These are phyloP conservation scores for Schizopygopsis malacanthus DNA, from an alignment of 2,797 vertebrate species.

Conservation along the genomic window DNA sequence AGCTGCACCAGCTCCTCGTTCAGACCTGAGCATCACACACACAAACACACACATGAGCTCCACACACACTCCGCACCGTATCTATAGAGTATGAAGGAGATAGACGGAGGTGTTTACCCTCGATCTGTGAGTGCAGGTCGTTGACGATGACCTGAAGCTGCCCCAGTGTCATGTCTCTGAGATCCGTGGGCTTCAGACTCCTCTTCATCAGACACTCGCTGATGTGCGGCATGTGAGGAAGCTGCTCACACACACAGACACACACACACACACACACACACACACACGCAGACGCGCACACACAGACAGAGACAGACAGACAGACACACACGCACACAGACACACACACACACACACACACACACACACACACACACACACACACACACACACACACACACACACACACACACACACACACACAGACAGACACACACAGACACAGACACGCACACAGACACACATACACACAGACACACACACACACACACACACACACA, in stretches of 20 bases:
- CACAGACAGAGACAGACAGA: constrained; percentile 18
- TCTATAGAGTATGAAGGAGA: neutral
- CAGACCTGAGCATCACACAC: constrained; percentile 80
- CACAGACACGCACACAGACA: too few species aligned
- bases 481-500: neutral
- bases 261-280: constrained; percentile 26
- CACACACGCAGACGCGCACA: too few species aligned
- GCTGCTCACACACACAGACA: constrained; percentile 72
- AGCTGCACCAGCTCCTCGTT: constrained; percentile 98
- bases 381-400: too few species aligned
- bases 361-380: too few species aligned
- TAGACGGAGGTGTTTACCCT: constrained; percentile 80
- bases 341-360: constrained; percentile 6
- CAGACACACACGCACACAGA: neutral
- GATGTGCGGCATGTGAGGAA: constrained; percentile 98
- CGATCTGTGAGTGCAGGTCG: constrained; percentile 98
- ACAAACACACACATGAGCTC: neutral
- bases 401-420: too few species aligned
- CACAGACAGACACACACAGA: too few species aligned
- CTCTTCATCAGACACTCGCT: constrained; percentile 99
- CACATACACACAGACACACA: too few species aligned
- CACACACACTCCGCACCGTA: neutral
- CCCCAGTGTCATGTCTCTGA: constrained; percentile 95
- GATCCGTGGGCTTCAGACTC: constrained; percentile 91
- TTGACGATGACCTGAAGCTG: constrained; percentile 99